Evolutionary conservation across 1,140 invertebrate genomes (phyloP), one percentile per base, ranked within the genome.

Genomic region (Scaptomyza hsui): DNA sequence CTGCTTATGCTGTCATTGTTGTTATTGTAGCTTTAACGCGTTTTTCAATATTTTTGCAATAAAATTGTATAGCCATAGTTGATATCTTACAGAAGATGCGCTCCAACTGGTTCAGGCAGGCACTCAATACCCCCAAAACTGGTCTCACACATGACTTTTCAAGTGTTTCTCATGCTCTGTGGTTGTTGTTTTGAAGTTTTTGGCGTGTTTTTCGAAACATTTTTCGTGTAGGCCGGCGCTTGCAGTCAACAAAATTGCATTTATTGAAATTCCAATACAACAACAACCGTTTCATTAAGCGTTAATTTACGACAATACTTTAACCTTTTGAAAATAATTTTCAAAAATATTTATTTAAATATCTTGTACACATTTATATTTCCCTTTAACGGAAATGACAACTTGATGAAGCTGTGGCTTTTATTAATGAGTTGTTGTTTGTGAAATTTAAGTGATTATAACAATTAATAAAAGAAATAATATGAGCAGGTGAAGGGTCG

Each of bases 1-100:
- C 70, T 49, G 62, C 56, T 65, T 53, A 65, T 61, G 62, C 15
- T 49, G 63, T 61, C 49, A 70, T 52, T 52, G 29, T 19, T 44
- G 10, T 29, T 37, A 15, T 26, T 56, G 45, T 47, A 12, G 70
- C 49, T 55, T 82, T 42, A 75, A 88, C 75, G 82, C 83, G 78
- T 88, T 86, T 86, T 88, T 86, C 78, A 86, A 86, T 86, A 86
- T 88, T 86, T 86, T 86, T 86, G 81, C 81, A 86, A 86, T 86
- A 86, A 88, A 86, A 80, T 64, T 60, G 59, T 65, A 53, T 62
- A 45, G 42, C 39, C 41, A 45, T 53, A 65, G 52, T 72, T 76
- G 75, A 57, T 85, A 60, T 60, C 61, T 72, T 73, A 79, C 59
- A 75, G 80, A 81, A 86, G 82, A 88, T 86, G 82, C 82, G 83